Base-by-base conservation (phyloP, 1,140 invertebrate genomes). In the Diachasmimorpha longicaudata region DNA sequence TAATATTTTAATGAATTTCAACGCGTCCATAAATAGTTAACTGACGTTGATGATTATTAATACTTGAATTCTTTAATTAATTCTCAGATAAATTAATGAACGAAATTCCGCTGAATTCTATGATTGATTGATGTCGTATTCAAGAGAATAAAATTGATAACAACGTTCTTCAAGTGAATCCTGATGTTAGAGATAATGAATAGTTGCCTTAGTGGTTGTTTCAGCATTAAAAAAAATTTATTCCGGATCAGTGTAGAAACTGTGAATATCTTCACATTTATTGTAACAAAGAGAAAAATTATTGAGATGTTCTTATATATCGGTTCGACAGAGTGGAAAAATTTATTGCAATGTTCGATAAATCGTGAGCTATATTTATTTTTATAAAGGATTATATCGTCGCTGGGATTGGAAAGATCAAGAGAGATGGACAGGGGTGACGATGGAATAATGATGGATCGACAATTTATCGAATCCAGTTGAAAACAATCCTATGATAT, bases 361-460 rank as follows among this genome's bases (percentile, higher is more conserved):
- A 39, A 67, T 74, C n/a, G 31, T 67, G 72, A 74, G 42, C 37
- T 74, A 68, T 74, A 74, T 74, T 74, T 68, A 74, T 74, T 74
- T 74, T 74, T 74, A 46, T 68, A 68, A 67, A 37, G 1, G 36
- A 37, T 68, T 37, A n/a, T 37, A 39, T 37, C n/a, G 16, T 37
- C 36, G 39, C 36, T 68, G 36, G 36, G 31, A 19, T 19, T 14
- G 31, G 9, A 37, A n/a, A 68, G n/a, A 8, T 21, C 19, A 14
- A 14, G 19, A n/a, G 66, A 37, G 39, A 68, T 37, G n/a, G 16
- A 39, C 13, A 68, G 14, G 36, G 16, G 31, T 39, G n/a, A 37
- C 16, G 4, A 16, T 4, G 36, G 36, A 39, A 19, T 52, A 1
- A 14, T 52, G 5, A 39, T 16, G 31, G n/a, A 68, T n/a, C 39